Conservation (phyloP, 2,888 invertebrate genomes). For the Ophioninae sp. region DNA sequence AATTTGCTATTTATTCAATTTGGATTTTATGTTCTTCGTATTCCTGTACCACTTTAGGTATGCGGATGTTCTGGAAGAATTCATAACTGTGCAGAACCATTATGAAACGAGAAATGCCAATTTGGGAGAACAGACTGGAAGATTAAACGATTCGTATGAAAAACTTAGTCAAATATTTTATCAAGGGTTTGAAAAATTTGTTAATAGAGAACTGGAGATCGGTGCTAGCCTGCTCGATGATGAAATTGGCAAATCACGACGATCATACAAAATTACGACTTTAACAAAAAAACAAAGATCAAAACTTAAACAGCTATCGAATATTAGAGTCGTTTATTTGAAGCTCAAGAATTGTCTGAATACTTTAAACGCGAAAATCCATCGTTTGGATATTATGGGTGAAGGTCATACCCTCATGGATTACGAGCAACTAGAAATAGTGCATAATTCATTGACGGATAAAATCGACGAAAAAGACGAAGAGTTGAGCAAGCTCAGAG, state of each 20-base stretch:
- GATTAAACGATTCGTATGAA: conserved; percentile 43
- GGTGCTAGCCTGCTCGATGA: conserved; percentile 25
- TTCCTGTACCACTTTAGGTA: conserved; percentile 59
- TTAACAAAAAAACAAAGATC: conserved; percentile 57
- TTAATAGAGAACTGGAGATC: conserved; percentile 51
- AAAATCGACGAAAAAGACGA: conserved; percentile 66
- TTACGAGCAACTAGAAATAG: conserved; percentile 64
- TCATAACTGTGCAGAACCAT: conserved; percentile 36
- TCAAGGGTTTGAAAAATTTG: conserved; percentile 48
- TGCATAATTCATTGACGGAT: conserved; percentile 54
- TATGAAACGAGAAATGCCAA: conserved; percentile 28
- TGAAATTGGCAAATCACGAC: conserved; percentile 23
- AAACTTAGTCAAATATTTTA: conserved; percentile 37
- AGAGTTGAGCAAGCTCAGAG: conserved; percentile 52
- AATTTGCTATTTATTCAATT: neutral
- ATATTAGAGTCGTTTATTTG: conserved; percentile 59
- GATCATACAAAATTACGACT: conserved; percentile 16
- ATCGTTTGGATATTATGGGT: conserved; percentile 58
- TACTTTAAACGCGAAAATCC: conserved; percentile 36
- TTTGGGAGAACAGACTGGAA: conserved; percentile 25
- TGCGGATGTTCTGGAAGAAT: conserved; percentile 62
- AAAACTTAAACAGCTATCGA: conserved; percentile 51
- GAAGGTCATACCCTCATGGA: conserved; percentile 64
- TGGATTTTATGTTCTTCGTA: neutral
- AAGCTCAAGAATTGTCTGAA: conserved; percentile 51